These are phyloP conservation scores for Oncorhynchus mykiss DNA, from an alignment of 2,113 vertebrate genomes.

Conservation along the genomic window DNA sequence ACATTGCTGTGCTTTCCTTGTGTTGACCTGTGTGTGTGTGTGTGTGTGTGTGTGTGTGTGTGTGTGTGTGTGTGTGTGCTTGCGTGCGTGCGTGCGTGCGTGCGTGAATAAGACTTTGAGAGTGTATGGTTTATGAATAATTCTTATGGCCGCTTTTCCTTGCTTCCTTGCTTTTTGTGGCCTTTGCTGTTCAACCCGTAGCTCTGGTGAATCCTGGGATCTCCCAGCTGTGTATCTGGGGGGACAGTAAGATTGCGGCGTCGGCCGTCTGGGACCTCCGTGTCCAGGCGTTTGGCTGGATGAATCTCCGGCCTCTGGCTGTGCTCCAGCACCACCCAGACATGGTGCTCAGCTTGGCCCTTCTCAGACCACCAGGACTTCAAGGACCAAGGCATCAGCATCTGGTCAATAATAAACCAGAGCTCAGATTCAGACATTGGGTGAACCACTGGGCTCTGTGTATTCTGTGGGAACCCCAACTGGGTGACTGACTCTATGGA, in stretches of 20 bases:
- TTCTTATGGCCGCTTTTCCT: background rate
- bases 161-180: background rate
- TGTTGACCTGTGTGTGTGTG: background rate
- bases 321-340: conserved; percentile 88
- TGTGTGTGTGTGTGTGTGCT: too few relatives aligned
- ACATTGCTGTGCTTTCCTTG: background rate
- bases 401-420: conserved; percentile 87
- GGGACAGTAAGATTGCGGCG: conserved; percentile 83
- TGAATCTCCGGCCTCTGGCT: conserved; percentile 85
- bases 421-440: conserved; percentile 36
- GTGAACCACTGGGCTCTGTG: background rate
- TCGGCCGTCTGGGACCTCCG: conserved; percentile 92
- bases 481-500: too few relatives aligned
- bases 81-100: background rate
- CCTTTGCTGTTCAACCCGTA: conserved; percentile 50
- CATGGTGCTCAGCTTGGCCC: conserved; percentile 77
- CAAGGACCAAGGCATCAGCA: conserved; percentile 87
- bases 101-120: background rate
- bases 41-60: too few relatives aligned
- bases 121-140: background rate
- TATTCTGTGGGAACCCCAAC: too few relatives aligned
- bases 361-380: conserved; percentile 79
- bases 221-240: conserved; percentile 81
- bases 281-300: conserved; percentile 88
- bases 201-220: conserved; percentile 87